phyloP scores from a whole-genome alignment of 2,797 vertebrate species.

The Falco concolor region DNA sequence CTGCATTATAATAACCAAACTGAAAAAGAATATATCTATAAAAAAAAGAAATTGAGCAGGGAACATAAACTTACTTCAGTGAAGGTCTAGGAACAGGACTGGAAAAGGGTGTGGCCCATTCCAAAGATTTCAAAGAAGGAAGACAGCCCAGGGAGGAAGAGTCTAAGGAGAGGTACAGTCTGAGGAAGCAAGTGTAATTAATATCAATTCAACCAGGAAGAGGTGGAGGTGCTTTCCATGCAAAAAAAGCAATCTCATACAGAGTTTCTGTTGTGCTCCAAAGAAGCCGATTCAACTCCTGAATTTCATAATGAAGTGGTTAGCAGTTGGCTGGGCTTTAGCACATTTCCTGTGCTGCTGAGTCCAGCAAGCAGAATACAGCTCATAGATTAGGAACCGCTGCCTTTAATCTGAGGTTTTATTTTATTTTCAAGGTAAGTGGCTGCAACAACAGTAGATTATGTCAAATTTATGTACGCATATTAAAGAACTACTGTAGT shows the following conservation, averaged over 20 bases:
- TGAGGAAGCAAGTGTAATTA: background rate
- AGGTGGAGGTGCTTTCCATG: background rate
- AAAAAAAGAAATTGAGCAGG: background rate
- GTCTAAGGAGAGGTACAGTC: background rate
- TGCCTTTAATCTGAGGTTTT: background rate
- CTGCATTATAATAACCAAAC: background rate
- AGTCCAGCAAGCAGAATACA: background rate
- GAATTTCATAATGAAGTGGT: background rate
- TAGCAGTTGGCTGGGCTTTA: background rate
- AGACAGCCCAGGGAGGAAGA: background rate
- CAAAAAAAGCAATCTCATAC: background rate
- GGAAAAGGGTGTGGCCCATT: background rate
- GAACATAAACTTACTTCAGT: conserved; percentile 1
- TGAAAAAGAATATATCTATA: background rate
- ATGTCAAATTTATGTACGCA: background rate
- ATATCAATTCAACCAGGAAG: background rate
- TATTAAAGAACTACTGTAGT: background rate
- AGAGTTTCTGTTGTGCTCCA: background rate
- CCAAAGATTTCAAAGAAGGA: conserved; percentile 22
- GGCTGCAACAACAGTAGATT: background rate
- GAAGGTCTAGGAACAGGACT: background rate
- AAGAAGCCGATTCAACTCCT: background rate
- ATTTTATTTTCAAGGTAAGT: background rate
- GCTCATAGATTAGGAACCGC: background rate
- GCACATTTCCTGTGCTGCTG: background rate